Conservation (phyloP, 2,113 vertebrate genomes). For the Cryptotis parvus region DNA sequence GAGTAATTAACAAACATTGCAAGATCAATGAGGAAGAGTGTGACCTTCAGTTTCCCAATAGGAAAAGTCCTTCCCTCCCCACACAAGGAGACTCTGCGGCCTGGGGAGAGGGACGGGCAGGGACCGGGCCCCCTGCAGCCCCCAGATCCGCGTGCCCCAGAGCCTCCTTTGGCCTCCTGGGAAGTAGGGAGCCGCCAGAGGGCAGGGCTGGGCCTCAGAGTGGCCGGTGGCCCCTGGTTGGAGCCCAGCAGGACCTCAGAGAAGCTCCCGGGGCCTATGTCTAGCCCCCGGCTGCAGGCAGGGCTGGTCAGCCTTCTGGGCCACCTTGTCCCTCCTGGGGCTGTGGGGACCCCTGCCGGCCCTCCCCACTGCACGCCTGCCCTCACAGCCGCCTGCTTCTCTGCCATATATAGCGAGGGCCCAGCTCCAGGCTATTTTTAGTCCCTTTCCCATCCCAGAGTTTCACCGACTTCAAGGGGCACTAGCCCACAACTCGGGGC, state of each 20-base stretch:
- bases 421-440: slow-evolving; percentile 91
- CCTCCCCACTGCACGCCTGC: slow-evolving; percentile 81
- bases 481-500: slow-evolving; percentile 86
- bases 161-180: not conserved
- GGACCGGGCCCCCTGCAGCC: not conserved
- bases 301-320: not conserved
- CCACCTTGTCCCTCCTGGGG: too few relatives aligned
- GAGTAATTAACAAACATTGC: slow-evolving; percentile 99
- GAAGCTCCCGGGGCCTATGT: too few relatives aligned
- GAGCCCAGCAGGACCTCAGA: not conserved
- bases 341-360: slow-evolving; percentile 78
- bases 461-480: slow-evolving; percentile 83
- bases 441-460: slow-evolving; percentile 87
- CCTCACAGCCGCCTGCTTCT: slow-evolving; percentile 83
- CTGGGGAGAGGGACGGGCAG: slow-evolving; percentile 66
- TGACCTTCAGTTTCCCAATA: slow-evolving; percentile 97
- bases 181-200: not conserved
- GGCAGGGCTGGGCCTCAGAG: not conserved
- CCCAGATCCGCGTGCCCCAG: not conserved
- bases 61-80: slow-evolving; percentile 89
- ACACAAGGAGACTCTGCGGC: slow-evolving; percentile 90
- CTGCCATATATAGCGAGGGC: slow-evolving; percentile 89
- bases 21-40: slow-evolving; percentile 99
- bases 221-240: not conserved
- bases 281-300: too few relatives aligned